These are phyloP conservation scores for Pedetes capensis DNA, from an alignment of 2,113 vertebrate genomes.

Conservation along the genomic window DNA sequence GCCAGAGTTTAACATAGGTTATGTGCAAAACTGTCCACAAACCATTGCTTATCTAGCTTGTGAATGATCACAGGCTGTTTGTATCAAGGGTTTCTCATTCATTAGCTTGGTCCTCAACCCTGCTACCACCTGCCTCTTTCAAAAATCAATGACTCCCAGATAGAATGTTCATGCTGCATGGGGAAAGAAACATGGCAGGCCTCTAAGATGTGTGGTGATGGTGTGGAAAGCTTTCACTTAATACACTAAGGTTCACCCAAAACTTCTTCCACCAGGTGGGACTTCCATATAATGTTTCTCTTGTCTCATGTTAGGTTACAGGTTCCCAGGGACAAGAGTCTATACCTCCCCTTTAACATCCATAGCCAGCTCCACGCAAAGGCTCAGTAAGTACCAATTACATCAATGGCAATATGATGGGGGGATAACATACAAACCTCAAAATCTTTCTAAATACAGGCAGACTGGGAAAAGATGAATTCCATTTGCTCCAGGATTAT, in stretches of 20 bases:
- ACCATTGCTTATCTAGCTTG: background rate
- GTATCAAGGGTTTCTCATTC: background rate
- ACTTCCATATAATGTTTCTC: background rate
- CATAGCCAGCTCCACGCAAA: background rate
- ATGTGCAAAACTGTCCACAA: background rate
- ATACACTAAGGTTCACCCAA: background rate
- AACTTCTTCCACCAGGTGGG: background rate
- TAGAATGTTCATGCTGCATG: background rate
- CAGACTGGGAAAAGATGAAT: background rate
- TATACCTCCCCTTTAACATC: background rate
- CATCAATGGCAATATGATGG: rapidly evolving
- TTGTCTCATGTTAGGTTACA: background rate
- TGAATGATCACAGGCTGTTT: background rate
- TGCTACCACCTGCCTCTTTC: background rate
- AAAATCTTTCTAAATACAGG: background rate
- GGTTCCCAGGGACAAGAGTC: background rate
- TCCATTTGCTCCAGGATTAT: background rate
- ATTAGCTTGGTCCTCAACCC: background rate
- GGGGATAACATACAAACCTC: background rate
- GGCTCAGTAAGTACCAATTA: background rate
- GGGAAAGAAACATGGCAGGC: background rate
- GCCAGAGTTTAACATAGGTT: background rate
- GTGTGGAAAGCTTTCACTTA: background rate
- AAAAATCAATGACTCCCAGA: background rate
- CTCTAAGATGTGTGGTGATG: background rate